A percentile compares a stretch with the other conserved stretches of the same genome.
Evolutionary conservation across 1,140 invertebrate genomes (phyloP).

Genomic region (Mactra quadrangularis): DNA sequence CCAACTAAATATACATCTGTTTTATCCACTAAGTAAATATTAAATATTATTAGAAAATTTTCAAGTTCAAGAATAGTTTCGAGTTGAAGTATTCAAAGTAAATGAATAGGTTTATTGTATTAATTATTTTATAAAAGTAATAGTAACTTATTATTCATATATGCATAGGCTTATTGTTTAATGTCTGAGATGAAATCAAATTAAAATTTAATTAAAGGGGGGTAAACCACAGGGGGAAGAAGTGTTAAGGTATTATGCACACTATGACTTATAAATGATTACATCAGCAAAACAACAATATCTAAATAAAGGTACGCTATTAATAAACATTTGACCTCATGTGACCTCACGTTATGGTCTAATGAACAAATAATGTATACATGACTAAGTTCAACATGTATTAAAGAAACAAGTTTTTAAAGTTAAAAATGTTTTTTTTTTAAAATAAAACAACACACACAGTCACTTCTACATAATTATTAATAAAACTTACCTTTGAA

Average conservation of each 20-base stretch:
- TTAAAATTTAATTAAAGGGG: not conserved
- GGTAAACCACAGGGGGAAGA: conserved; percentile 1
- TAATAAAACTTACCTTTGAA: conserved; percentile 34
- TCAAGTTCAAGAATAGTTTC: not conserved
- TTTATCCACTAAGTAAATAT: not conserved
- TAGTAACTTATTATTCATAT: no score
- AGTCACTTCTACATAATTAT: conserved; percentile 28
- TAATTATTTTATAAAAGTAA: not conserved
- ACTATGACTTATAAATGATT: not conserved
- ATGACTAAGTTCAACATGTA: not conserved
- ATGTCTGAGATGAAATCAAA: not conserved
- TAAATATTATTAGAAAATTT: not conserved
- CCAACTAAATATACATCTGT: not conserved
- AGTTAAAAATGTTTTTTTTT: not conserved
- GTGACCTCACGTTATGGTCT: not conserved
- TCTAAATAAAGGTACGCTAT: conserved; percentile 30
- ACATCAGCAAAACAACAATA: conserved; percentile 11
- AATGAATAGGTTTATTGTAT: not conserved
- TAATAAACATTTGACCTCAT: not conserved
- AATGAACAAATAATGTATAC: conserved; percentile 20
- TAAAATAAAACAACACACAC: conserved; percentile 3
- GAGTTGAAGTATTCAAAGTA: not conserved
- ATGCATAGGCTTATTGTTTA: no score
- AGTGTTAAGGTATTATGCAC: not conserved
- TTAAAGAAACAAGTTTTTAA: not conserved